Percentiles rank a stretch among this genome's conserved stretches.
Conservation (phyloP, 2,113 vertebrate genomes). For the Zeus faber region DNA sequence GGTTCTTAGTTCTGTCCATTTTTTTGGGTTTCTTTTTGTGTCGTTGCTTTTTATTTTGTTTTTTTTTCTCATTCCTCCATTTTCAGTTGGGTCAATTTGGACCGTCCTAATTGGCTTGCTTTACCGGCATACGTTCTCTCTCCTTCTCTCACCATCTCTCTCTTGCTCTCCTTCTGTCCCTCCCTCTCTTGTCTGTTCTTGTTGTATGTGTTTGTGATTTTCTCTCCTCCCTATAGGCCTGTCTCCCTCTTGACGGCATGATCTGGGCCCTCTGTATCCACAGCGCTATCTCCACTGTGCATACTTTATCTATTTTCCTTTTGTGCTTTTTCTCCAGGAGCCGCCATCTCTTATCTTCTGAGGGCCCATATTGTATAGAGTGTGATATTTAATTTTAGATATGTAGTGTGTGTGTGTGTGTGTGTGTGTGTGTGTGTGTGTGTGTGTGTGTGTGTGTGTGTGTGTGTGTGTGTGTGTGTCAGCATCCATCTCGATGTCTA, state of each 20-base stretch:
- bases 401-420: slow-evolving; percentile 7
- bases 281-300: slow-evolving; percentile 41
- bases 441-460: not conserved
- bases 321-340: slow-evolving; percentile 18
- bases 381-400: slow-evolving; percentile 60
- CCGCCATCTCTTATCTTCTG: slow-evolving; percentile 49
- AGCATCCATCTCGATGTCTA: not conserved
- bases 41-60: too few relatives aligned
- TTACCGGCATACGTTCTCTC: too few relatives aligned
- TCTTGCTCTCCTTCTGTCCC: slow-evolving; percentile 4
- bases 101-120: too few relatives aligned
- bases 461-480: not conserved
- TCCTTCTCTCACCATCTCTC: slow-evolving; percentile 4
- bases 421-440: not conserved
- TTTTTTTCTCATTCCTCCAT: too few relatives aligned
- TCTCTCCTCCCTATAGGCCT: slow-evolving; percentile 1
- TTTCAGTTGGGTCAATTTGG: not conserved
- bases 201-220: not conserved
- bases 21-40: too few relatives aligned
- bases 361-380: slow-evolving; percentile 30
- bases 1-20: too few relatives aligned
- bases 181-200: not conserved
- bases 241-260: slow-evolving; percentile 26
- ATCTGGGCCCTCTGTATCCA: slow-evolving; percentile 25
- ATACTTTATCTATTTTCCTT: slow-evolving; percentile 34